Conservation (phyloP, 1,140 invertebrate species). For the Proales similis region DNA sequence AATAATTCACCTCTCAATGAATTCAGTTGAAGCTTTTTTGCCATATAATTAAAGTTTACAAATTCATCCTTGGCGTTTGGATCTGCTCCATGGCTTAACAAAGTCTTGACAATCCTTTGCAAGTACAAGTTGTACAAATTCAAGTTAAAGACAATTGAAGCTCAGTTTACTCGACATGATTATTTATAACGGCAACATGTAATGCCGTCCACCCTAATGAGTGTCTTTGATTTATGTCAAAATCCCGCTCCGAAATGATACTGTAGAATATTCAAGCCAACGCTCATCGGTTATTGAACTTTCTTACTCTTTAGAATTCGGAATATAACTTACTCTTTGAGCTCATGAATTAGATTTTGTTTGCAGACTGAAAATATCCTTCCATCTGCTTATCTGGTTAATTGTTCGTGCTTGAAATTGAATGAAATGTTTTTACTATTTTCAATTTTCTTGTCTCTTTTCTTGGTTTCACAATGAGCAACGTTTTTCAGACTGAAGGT, state of each 20-base stretch:
- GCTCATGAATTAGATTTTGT: constrained; percentile 15
- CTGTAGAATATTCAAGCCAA: background rate
- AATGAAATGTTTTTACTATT: constrained; percentile 1
- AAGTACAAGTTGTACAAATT: constrained; percentile 22
- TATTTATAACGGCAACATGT: constrained; percentile 73
- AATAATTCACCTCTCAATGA: constrained; percentile 59
- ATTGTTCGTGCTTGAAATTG: background rate
- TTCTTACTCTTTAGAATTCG: background rate
- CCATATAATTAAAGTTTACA: constrained; percentile 60
- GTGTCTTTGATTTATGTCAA: constrained; percentile 47
- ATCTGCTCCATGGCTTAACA: constrained; percentile 70
- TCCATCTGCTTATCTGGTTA: background rate
- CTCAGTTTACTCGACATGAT: constrained; percentile 47
- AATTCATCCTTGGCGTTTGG: constrained; percentile 72
- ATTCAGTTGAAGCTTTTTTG: constrained; percentile 47
- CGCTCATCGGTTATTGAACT: background rate
- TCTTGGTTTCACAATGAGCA: background rate
- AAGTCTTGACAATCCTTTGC: constrained; percentile 58
- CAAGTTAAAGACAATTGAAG: background rate
- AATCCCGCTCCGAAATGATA: background rate
- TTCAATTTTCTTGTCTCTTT: background rate
- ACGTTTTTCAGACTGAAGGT: background rate
- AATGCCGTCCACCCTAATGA: constrained; percentile 73
- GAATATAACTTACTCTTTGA: background rate
- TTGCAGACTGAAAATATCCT: too few species aligned